A percentile compares a stretch with the other conserved stretches of the same genome.
Evolutionary conservation across 2,113 vertebrate genomes (phyloP).

Genomic region (Laticauda colubrina): DNA sequence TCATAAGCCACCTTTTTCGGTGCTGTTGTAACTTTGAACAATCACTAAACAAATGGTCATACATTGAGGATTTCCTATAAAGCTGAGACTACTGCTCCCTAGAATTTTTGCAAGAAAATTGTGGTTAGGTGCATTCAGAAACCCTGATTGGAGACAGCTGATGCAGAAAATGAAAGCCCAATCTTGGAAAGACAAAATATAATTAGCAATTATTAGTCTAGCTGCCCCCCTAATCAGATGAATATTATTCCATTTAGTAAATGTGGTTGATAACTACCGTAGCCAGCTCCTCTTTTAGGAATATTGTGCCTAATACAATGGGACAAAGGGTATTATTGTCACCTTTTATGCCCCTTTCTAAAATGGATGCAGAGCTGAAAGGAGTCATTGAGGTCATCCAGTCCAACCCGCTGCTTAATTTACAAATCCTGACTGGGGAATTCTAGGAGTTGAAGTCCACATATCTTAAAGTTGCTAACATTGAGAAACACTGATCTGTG

Average conservation of each 20-base stretch:
- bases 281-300: neutral
- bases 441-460: neutral
- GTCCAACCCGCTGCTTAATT: neutral
- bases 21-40: too few species aligned
- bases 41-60: too few species aligned
- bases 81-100: neutral
- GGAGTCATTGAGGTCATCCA: neutral
- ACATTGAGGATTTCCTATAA: too few species aligned
- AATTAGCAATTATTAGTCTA: neutral
- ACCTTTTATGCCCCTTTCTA: neutral
- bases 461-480: neutral
- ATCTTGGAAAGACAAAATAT: neutral
- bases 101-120: neutral
- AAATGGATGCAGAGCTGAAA: neutral
- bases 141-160: neutral
- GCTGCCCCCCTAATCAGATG: too few species aligned
- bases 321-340: neutral
- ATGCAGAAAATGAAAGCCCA: neutral
- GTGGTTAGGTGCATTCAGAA: neutral
- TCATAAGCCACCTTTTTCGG: too few species aligned
- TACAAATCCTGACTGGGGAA: neutral
- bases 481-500: neutral
- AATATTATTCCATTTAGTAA: neutral
- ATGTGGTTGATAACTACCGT: neutral
- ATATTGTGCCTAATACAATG: neutral